A percentile compares a stretch with the other conserved stretches of the same genome.
Conservation (phyloP, 2,888 invertebrate species). For the Halocaridina rubra region DNA sequence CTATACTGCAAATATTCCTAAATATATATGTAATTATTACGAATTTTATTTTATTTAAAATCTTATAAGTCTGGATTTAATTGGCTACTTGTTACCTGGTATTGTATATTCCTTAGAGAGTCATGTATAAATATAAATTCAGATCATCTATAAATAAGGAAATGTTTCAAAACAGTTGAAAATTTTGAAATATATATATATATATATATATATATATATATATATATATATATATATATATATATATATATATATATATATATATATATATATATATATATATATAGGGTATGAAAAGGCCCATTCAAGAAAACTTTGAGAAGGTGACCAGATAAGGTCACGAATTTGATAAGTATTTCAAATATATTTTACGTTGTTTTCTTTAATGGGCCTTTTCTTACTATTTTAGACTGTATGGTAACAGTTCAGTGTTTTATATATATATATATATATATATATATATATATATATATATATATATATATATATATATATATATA, state of each 20-base stretch:
- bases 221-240: background rate
- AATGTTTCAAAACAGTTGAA: background rate
- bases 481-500: background rate
- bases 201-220: background rate
- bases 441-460: background rate
- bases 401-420: no score
- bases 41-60: no score
- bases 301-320: no score
- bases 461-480: conserved; percentile 1
- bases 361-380: no score
- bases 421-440: background rate
- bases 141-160: background rate
- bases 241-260: background rate
- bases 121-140: no score
- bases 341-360: no score
- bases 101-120: no score
- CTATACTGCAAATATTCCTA: no score
- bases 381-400: no score
- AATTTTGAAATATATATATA: background rate
- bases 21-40: no score
- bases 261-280: background rate
- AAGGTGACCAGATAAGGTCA: no score
- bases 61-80: no score
- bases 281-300: background rate
- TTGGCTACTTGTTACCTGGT: background rate